Base-by-base conservation (phyloP, 2,113 vertebrate genomes). In the Bolborhynchus lineola region DNA sequence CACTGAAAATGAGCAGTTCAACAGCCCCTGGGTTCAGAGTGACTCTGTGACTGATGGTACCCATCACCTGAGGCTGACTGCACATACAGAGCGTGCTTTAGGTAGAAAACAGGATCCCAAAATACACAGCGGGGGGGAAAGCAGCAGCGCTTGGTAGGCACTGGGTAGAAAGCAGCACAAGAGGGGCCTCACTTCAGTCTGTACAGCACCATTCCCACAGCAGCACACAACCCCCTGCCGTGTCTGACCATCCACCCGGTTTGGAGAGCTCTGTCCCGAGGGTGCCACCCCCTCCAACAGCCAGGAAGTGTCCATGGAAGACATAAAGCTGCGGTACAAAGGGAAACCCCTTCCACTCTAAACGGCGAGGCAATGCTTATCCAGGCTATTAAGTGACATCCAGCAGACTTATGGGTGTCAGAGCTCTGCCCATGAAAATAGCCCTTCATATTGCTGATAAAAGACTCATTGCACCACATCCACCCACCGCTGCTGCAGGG, bases 391-490 rank as follows among this genome's bases (percentile, higher is more conserved):
- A 96, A 84, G 92, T 88, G 94, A 95, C 53, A 2, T 60, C 86
- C 78, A 55, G 64, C 93, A 86, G 91, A 97, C 87, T 97, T 96
- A 94, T 5, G 92, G 89, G 81, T 97, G 89, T 96, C 94, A 96
- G 91, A 95, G 96, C 94, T 92, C 63, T 91, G 94, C 83, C 92
- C 83, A 31, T 94, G 96, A 94, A 96, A 97, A 89, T 88, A 90
- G 85, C 76, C 91, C 78, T 95, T 94, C 94, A 87, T 96, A 95
- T 89, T 90, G 78, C 93, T 4, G 69, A 95, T 95, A 96, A 95
- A 96, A 95, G 90, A 95, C 91, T 88, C 81, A 41, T 84, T 70
- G 26, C 47, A 42, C 85, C 53, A 6, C 20, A 12, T 11, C 62
- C 62, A 80, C 47, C 3, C 85, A 50, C 55, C 69, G 18, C 79